A percentile compares a stretch with the other conserved stretches of the same genome.
Conservation (phyloP, 1,140 invertebrate species). For the Plodia interpunctella region DNA sequence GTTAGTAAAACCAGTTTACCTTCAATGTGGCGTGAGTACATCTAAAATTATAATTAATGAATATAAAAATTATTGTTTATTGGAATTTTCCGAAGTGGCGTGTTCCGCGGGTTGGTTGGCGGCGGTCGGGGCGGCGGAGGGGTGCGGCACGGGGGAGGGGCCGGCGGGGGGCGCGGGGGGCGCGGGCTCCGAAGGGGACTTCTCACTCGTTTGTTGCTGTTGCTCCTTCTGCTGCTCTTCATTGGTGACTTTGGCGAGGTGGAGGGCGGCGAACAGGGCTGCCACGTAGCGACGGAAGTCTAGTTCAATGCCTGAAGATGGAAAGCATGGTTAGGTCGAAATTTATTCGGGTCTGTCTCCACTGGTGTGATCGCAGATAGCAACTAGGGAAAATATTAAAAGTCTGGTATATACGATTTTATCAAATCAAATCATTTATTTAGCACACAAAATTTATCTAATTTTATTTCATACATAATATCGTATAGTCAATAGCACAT, state of each 20-base stretch:
- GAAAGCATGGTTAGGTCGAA: no score
- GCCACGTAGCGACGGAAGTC: constrained; percentile 80
- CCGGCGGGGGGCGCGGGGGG: constrained; percentile 40
- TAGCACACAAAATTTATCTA: no score
- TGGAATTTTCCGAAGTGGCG: constrained; percentile 31
- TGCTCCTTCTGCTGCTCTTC: constrained; percentile 73
- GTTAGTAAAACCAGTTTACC: constrained; percentile 28
- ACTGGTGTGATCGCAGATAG: no score
- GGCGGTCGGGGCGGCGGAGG: constrained; percentile 74
- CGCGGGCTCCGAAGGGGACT: constrained; percentile 17
- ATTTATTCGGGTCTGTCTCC: no score
- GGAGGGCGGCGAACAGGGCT: constrained; percentile 80
- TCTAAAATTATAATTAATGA: constrained; percentile 11
- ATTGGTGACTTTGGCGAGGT: constrained; percentile 81
- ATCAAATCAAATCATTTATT: no score
- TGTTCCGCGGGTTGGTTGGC: constrained; percentile 51
- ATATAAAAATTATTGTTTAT: constrained; percentile 23
- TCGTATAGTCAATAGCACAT: no score
- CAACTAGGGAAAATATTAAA: no score
- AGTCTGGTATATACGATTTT: no score
- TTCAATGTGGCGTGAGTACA: constrained; percentile 23
- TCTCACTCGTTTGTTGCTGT: constrained; percentile 39
- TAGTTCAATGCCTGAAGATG: constrained; percentile 50
- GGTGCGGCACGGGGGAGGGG: constrained; percentile 79
- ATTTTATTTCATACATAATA: no score